These are phyloP conservation scores for Drosophila atroscutellata DNA, from an alignment of 2,888 invertebrate genomes.

Conservation along the genomic window DNA sequence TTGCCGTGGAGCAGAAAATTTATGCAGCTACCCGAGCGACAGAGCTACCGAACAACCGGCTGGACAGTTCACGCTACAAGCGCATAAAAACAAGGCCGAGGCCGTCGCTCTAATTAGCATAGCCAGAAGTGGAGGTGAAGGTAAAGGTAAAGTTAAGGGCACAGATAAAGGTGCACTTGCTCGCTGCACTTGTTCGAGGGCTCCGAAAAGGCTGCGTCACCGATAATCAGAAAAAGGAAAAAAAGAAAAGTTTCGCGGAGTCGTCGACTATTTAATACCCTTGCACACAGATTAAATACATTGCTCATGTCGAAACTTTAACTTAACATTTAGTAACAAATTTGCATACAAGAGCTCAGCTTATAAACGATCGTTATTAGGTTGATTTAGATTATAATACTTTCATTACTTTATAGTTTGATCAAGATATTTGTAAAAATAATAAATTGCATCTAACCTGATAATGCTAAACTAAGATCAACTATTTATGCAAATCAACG, in stretches of 20 bases:
- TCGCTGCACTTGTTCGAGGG: slow-evolving; percentile 55
- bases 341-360: not conserved
- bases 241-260: not conserved
- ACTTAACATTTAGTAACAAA: not conserved
- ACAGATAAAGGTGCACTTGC: slow-evolving; percentile 47
- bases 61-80: slow-evolving; percentile 69
- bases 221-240: slow-evolving; percentile 39
- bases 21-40: slow-evolving; percentile 58
- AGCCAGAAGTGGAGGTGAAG: slow-evolving; percentile 43
- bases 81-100: slow-evolving; percentile 80
- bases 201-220: slow-evolving; percentile 48
- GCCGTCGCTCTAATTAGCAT: slow-evolving; percentile 78
- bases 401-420: not conserved
- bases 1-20: slow-evolving; percentile 74
- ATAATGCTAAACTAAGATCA: too few relatives aligned
- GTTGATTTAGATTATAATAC: not conserved
- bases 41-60: slow-evolving; percentile 28
- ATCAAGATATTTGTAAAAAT: not conserved
- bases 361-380: not conserved
- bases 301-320: not conserved
- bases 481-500: not conserved
- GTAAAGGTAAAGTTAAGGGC: slow-evolving; percentile 26
- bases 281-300: not conserved
- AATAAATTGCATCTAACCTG: not conserved
- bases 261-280: slow-evolving; percentile 19